These are phyloP conservation scores for Andrena bucephala DNA, from an alignment of 2,888 invertebrate species.

Conservation along the genomic window DNA sequence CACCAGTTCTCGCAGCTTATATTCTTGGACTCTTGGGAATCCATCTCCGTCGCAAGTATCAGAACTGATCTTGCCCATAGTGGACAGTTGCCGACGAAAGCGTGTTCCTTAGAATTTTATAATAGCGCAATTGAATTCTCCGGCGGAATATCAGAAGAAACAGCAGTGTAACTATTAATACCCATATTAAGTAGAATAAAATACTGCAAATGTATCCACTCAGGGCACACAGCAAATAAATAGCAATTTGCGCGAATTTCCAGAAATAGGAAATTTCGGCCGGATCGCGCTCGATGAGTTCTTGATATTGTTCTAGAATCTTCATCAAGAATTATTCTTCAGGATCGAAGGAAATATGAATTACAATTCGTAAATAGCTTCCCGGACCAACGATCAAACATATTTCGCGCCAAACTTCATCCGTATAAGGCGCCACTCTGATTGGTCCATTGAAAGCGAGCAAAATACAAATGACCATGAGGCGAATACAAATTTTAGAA, in stretches of 20 bases:
- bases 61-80: conserved; percentile 67
- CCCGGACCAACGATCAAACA: conserved; percentile 16
- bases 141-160: background rate
- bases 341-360: background rate
- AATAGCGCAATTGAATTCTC: conserved; percentile 4
- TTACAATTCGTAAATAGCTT: conserved; percentile 1
- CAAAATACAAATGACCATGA: conserved; percentile 45
- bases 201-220: conserved; percentile 73
- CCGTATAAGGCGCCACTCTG: conserved; percentile 29
- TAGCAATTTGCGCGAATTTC: conserved; percentile 69
- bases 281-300: conserved; percentile 72
- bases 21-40: background rate
- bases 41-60: conserved; percentile 10
- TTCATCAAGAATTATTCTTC: conserved; percentile 11
- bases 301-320: conserved; percentile 69
- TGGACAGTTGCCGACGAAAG: conserved; percentile 74
- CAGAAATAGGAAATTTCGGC: conserved; percentile 72
- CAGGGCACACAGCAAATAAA: conserved; percentile 66
- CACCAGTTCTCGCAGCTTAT: conserved; percentile 26
- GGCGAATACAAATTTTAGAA: conserved; percentile 17
- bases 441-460: conserved; percentile 37
- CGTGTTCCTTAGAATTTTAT: conserved; percentile 59
- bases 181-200: conserved; percentile 77
- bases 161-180: conserved; percentile 51
- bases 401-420: conserved; percentile 58